Evolutionary conservation across 2,113 vertebrate genomes (phyloP), one percentile per base, ranked within the genome.

Genomic region (Cottus gobio): DNA sequence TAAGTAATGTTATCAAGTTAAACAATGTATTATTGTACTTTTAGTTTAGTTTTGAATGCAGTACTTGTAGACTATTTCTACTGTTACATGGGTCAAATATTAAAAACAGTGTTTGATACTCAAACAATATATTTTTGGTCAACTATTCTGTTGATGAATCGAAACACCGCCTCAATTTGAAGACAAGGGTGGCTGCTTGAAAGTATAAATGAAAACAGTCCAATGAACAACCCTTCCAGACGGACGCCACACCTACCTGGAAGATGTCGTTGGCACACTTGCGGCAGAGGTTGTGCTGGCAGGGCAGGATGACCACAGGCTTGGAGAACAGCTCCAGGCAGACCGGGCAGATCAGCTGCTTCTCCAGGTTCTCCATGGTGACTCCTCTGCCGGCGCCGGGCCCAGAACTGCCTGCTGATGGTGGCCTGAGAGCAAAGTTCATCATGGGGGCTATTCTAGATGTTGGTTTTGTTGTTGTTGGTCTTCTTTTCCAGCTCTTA

Each of bases 351-450:
- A 96, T 93, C 44, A 96, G 95, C 93, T 96, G 95, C 90, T 96
- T 97, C 91, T 97, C 96, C 91, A 97, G 94, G 91, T 89, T 95
- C 89, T 96, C 96, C 95, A 95, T 95, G 72, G 92, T 93, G 77
- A 48, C 71, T 34, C 86, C 60, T 5, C 85, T 5, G 18, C 77
- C 71, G 1, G 72, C 66, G 1, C 74, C 39, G 12, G 86, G 69
- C 50, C 82, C 80, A 9, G 90, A 46, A 2, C 82, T 78, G 72
- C 84, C 84, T 5, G 78, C 66, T n/a, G 89, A 46, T 69, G 94
- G 92, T 66, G 95, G 94, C 92, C 96, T 96, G 88, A 95, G 95
- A 34, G 95, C 83, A 90, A 96, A 97, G 95, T 95, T 97, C 96
- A 98, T 97, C 89, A 76, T 76, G 44, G 15, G 0, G 24, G n/a